phyloP scores from a whole-genome alignment of 1,140 invertebrate genomes.

The Drosophila funebris region DNA sequence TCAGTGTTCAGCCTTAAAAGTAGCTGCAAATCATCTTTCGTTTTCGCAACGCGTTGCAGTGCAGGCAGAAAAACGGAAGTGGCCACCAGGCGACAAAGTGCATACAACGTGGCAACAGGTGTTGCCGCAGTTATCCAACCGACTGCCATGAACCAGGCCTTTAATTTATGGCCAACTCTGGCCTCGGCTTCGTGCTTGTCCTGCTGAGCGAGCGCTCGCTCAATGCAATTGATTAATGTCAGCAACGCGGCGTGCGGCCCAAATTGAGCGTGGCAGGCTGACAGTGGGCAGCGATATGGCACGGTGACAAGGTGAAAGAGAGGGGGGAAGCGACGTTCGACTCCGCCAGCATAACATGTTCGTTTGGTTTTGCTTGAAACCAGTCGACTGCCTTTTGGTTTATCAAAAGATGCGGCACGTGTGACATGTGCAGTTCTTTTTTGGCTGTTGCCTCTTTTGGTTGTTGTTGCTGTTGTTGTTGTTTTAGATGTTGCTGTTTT shows the following conservation, averaged over 20 bases:
- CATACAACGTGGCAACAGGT: slow-evolving; percentile 54
- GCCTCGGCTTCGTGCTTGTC: slow-evolving; percentile 10
- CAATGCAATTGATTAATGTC: slow-evolving; percentile 76
- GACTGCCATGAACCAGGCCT: slow-evolving; percentile 19
- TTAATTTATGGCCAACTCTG: slow-evolving; percentile 58
- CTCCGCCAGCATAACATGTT: neutral
- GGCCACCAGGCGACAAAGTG: slow-evolving; percentile 33
- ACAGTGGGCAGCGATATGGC: neutral
- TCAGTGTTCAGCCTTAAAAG: slow-evolving; percentile 54
- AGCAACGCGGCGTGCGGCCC: slow-evolving; percentile 34
- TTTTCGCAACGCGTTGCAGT: slow-evolving; percentile 5
- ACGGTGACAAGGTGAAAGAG: neutral
- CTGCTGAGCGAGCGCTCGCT: slow-evolving; percentile 19
- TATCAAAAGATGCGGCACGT: slow-evolving; percentile 48
- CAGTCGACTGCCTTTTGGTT: slow-evolving; percentile 34
- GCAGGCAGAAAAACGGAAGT: slow-evolving; percentile 34
- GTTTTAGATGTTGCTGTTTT: slow-evolving; percentile 11
- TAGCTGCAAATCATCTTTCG: slow-evolving; percentile 60
- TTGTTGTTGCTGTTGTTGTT: neutral
- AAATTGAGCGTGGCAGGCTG: slow-evolving; percentile 43
- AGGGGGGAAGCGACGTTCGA: neutral
- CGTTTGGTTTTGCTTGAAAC: slow-evolving; percentile 15
- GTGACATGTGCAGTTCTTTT: slow-evolving; percentile 41
- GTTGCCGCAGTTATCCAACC: slow-evolving; percentile 49
- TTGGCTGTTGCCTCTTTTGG: slow-evolving; percentile 17